Percentiles rank a stretch among this genome's conserved stretches.
Evolutionary conservation across 2,888 invertebrate genomes (phyloP).

Genomic region (Eurois occulta): DNA sequence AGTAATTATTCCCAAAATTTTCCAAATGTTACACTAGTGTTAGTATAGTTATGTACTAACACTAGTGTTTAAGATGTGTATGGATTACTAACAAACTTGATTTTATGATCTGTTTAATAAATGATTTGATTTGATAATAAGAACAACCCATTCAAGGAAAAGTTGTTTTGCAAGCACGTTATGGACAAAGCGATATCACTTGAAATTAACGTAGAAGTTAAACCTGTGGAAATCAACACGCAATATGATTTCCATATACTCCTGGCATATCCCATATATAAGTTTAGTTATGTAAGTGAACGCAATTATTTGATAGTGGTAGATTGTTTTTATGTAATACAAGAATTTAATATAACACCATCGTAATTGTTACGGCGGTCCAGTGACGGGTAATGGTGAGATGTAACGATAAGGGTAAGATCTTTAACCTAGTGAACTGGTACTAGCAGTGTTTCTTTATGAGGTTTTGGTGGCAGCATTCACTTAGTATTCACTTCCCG

Average conservation of each 20-base stretch:
- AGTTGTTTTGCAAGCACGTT: constrained; percentile 17
- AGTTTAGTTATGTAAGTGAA: constrained; percentile 45
- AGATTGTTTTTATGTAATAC: constrained; percentile 54
- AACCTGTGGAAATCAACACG: constrained; percentile 38
- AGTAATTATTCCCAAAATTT: too few relatives aligned
- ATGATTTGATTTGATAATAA: too few relatives aligned
- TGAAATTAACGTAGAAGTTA: constrained; percentile 20
- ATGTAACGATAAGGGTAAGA: not conserved
- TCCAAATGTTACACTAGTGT: too few relatives aligned
- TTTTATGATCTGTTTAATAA: too few relatives aligned
- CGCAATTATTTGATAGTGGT: constrained; percentile 41
- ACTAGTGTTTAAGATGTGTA: too few relatives aligned
- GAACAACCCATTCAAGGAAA: constrained; percentile 3
- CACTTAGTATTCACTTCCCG: not conserved
- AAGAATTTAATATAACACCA: constrained; percentile 42
- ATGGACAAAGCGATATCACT: constrained; percentile 24
- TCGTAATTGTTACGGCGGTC: constrained; percentile 29
- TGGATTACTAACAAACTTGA: too few relatives aligned
- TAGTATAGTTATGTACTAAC: too few relatives aligned
- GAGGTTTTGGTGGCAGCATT: not conserved
- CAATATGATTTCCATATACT: constrained; percentile 30
- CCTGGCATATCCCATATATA: constrained; percentile 38
- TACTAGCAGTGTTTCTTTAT: not conserved
- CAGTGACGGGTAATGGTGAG: constrained; percentile 13
- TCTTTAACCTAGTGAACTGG: constrained; percentile 35